A percentile compares a stretch with the other conserved stretches of the same genome.
phyloP scores from a whole-genome alignment of 2,888 invertebrate species.

The Ctena decussata region DNA sequence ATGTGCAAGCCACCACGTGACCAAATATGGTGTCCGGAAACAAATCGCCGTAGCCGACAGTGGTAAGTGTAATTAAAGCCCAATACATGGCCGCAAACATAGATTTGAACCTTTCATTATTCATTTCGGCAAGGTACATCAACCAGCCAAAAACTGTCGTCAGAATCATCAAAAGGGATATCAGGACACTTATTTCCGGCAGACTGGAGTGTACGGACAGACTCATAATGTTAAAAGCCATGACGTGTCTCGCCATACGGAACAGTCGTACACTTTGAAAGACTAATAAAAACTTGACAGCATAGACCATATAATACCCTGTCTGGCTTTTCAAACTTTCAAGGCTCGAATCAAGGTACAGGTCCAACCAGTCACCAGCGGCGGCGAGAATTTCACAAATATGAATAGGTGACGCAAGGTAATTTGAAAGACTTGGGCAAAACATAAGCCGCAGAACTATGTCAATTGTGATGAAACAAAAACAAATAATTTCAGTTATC shows the following conservation, averaged over 20 bases:
- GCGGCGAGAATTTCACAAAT: neutral
- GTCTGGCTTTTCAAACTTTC: neutral
- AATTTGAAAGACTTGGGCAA: neutral
- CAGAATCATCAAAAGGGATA: constrained; percentile 11
- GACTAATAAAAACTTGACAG: neutral
- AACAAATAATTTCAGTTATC: neutral
- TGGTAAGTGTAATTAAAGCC: constrained; percentile 42
- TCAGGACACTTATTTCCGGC: neutral
- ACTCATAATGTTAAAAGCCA: constrained; percentile 30
- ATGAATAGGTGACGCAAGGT: neutral
- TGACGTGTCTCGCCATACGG: constrained; percentile 8
- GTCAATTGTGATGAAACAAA: constrained; percentile 12
- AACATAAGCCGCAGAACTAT: constrained; percentile 1
- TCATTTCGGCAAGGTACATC: constrained; percentile 20
- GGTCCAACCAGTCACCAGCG: neutral
- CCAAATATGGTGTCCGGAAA: constrained; percentile 26
- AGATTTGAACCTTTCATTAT: neutral
- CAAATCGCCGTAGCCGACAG: constrained; percentile 39
- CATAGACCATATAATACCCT: neutral
- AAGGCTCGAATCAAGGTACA: neutral
- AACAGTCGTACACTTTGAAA: constrained; percentile 23
- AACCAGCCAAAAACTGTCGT: constrained; percentile 32
- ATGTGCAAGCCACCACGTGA: constrained; percentile 34
- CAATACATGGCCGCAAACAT: constrained; percentile 36
- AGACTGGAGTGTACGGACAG: constrained; percentile 16